These are phyloP conservation scores for Microcebus lehilahytsara DNA, from an alignment of 2,113 vertebrate species.

Conservation along the genomic window DNA sequence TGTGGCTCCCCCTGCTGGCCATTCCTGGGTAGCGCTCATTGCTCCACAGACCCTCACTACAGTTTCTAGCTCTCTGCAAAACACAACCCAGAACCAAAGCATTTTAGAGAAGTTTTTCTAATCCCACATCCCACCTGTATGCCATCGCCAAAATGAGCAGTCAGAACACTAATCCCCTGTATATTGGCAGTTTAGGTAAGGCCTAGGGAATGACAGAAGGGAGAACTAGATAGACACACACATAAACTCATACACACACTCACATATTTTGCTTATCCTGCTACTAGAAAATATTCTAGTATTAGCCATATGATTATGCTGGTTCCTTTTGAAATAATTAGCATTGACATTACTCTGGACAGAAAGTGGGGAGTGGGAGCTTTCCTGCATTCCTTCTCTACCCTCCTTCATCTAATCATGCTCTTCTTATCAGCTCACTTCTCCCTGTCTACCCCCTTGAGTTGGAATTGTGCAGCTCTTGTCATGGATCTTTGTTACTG, in stretches of 20 bases:
- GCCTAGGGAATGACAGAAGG: neutral
- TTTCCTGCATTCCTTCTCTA: neutral
- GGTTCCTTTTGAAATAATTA: neutral
- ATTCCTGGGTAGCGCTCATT: neutral
- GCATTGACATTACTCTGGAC: neutral
- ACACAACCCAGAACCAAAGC: neutral
- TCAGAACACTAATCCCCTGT: neutral
- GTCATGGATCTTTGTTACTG: neutral
- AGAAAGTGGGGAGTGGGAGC: neutral
- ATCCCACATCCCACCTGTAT: neutral
- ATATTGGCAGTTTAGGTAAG: neutral
- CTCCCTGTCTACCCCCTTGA: neutral
- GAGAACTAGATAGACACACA: neutral
- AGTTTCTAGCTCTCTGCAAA: neutral
- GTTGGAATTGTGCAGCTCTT: neutral
- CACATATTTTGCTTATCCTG: neutral
- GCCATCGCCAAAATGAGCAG: neutral
- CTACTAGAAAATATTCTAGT: neutral
- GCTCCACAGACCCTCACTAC: neutral
- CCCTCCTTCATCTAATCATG: neutral
- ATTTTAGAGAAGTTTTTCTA: conserved; percentile 7
- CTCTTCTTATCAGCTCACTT: neutral
- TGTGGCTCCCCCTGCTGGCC: conserved; percentile 66
- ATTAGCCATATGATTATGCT: neutral
- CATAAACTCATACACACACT: neutral